Evolutionary conservation across 35 echinoderm and acorn worm species (phyloP), one percentile per base, ranked within the genome.

Genomic region (Holothuria glaberrima): DNA sequence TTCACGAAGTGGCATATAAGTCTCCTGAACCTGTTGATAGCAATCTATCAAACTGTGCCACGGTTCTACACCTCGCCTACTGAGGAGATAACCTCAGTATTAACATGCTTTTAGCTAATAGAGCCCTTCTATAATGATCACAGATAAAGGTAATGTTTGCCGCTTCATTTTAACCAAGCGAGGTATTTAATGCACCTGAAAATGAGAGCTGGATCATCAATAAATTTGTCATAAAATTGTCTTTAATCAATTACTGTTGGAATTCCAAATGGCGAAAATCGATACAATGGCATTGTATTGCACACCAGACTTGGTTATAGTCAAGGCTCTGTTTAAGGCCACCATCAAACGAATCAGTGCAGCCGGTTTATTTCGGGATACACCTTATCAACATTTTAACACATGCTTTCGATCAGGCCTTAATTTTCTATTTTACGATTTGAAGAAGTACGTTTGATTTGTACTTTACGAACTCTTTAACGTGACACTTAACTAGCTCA

Each of bases 221-320:
- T 78, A 78, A 78, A 78, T 78, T 78, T 78, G 74, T 78, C 74
- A 78, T 78, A 78, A 78, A 78, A 48, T 78, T 78, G 74, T 78
- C 74, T 35, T 78, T 78, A 78, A 78, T 78, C 74, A 78, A 78
- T 78, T 78, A 78, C 50, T 48, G 21, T 33, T 48, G 74, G 38
- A 48, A 78, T 78, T 78, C 50, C 50, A 14, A 30, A 48, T 41
- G 50, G 50, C 50, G 9, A 78, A 78, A 78, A 78, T 78, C 74
- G 50, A 78, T 78, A 48, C 74, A 9, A 27, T 78, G 20, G 44
- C 24, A 48, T 48, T 78, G 50, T 78, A 27, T 48, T 41, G 74
- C 36, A 45, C 44, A 78, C 74, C 74, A 52, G 74, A 78, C 74
- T 54, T 54, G 50, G 5, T 54, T 54, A 54, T 54, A 54, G 50